Conservation (phyloP, 2,797 vertebrate species). For the Helicolenus hilgendorfi region DNA sequence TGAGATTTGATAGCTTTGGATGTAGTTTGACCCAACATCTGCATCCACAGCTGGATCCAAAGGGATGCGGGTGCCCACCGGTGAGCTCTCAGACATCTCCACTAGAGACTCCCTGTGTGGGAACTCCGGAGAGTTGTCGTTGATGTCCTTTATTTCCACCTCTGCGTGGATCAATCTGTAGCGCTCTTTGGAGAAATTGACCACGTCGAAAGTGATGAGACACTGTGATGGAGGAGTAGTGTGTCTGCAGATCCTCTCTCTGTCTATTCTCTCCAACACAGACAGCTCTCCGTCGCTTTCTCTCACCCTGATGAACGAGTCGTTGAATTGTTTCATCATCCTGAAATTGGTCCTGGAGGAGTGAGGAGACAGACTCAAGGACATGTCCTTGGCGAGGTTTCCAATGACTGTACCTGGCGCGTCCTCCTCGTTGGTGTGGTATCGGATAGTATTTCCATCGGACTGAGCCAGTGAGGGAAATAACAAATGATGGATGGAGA, state of each 20-base stretch:
- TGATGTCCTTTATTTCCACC: constrained; percentile 96
- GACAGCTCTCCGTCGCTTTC: constrained; percentile 95
- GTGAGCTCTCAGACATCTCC: constrained; percentile 95
- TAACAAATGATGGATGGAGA: constrained; percentile 73
- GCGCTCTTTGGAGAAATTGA: constrained; percentile 94
- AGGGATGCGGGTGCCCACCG: constrained; percentile 93
- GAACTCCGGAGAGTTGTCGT: constrained; percentile 96
- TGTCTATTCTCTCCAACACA: constrained; percentile 94
- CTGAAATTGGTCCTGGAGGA: constrained; percentile 92
- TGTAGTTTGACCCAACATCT: constrained; percentile 95
- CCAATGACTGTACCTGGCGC: constrained; percentile 95
- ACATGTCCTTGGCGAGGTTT: constrained; percentile 95
- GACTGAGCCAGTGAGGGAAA: constrained; percentile 75
- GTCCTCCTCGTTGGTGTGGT: constrained; percentile 95
- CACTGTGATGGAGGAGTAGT: constrained; percentile 86
- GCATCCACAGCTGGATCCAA: constrained; percentile 94
- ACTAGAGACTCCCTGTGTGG: constrained; percentile 91
- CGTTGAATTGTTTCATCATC: constrained; percentile 95
- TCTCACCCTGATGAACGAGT: constrained; percentile 94
- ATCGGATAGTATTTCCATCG: constrained; percentile 94
- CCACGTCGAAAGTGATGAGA: constrained; percentile 95
- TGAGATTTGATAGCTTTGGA: constrained; percentile 96
- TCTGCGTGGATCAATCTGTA: constrained; percentile 97
- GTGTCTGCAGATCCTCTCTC: constrained; percentile 94
- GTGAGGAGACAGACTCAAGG: constrained; percentile 90